Evolutionary conservation across 2,888 invertebrate species (phyloP).

Genomic region (Sceliomorpha sp.): DNA sequence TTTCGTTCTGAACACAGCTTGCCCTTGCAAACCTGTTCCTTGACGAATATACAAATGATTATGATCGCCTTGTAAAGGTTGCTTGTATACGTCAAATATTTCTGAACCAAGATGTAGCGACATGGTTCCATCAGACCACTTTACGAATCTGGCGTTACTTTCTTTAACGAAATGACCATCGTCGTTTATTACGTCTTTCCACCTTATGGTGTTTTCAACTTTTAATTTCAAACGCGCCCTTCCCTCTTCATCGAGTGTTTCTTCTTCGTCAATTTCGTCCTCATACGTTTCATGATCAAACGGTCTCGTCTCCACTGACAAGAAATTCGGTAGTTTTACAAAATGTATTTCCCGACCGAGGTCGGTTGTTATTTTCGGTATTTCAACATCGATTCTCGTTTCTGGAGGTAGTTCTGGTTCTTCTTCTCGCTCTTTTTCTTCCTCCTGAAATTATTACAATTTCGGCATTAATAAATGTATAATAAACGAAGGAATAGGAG

Average conservation of each 20-base stretch:
- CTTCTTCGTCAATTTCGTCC: conserved; percentile 99
- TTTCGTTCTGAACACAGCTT: conserved; percentile 98
- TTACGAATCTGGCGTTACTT: conserved; percentile 96
- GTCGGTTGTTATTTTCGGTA: conserved; percentile 96
- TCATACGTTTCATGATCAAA: conserved; percentile 97
- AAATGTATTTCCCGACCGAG: conserved; percentile 96
- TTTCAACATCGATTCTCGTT: conserved; percentile 97
- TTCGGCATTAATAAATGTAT: too few species aligned
- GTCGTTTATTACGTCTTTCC: conserved; percentile 92
- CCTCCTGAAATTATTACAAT: conserved; percentile 73
- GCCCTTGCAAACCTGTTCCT: conserved; percentile 98
- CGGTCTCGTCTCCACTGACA: conserved; percentile 98
- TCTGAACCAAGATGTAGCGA: conserved; percentile 98
- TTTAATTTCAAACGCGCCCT: conserved; percentile 94
- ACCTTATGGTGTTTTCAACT: conserved; percentile 98
- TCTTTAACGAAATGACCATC: conserved; percentile 91
- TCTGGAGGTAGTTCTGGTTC: conserved; percentile 93
- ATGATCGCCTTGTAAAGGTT: conserved; percentile 96
- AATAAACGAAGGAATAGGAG: too few species aligned
- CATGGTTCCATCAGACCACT: conserved; percentile 99
- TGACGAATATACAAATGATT: conserved; percentile 98
- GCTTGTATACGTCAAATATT: conserved; percentile 98
- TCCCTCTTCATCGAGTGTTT: conserved; percentile 98
- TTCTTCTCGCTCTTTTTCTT: conserved; percentile 86
- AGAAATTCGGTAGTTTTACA: conserved; percentile 98